A percentile compares a stretch with the other conserved stretches of the same genome.
Conservation (phyloP, 2,888 invertebrate species). For the Pammene fasciana region DNA sequence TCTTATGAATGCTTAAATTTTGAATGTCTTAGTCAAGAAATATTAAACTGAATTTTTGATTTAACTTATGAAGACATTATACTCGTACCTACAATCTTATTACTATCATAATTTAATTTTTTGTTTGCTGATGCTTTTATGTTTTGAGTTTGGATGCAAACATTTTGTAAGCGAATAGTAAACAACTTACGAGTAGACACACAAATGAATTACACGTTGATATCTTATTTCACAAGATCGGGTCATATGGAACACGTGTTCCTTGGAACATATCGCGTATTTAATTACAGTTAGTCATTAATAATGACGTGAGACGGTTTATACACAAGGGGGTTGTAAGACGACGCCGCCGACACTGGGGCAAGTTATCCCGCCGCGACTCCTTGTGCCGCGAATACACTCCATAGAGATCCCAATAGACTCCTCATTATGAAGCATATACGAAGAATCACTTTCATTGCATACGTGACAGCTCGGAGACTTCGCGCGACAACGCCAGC, state of each 20-base stretch:
- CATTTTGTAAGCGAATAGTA: constrained; percentile 57
- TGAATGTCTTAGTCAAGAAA: too few species aligned
- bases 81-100: neutral
- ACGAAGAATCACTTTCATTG: neutral
- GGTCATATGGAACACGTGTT: constrained; percentile 63
- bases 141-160: constrained; percentile 46
- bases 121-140: neutral
- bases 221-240: constrained; percentile 55
- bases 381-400: neutral
- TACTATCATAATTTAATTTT: too few species aligned
- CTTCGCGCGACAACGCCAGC: too few species aligned
- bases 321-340: constrained; percentile 54
- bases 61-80: neutral
- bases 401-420: neutral
- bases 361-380: constrained; percentile 50
- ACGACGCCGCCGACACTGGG: constrained; percentile 59
- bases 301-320: constrained; percentile 64
- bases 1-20: too few species aligned
- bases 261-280: constrained; percentile 65
- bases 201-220: constrained; percentile 2
- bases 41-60: too few species aligned
- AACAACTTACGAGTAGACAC: constrained; percentile 29
- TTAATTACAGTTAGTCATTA: constrained; percentile 71
- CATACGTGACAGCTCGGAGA: too few species aligned
- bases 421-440: neutral